A percentile compares a stretch with the other conserved stretches of the same genome.
Conservation (phyloP, 2,113 vertebrate species). For the Tapirus terrestris region DNA sequence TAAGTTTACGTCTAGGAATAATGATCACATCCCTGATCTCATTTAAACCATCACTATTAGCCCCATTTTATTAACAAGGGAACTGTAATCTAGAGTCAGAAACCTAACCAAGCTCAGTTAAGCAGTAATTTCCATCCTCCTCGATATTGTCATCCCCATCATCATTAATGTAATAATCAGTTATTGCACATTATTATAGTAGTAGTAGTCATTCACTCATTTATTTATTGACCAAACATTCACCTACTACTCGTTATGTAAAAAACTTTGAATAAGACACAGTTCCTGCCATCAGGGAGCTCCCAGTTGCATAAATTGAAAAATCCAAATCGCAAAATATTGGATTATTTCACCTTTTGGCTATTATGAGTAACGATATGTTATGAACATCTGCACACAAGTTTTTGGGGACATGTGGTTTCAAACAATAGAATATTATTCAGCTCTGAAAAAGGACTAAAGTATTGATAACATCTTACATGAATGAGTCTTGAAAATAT, state of each 20-base stretch:
- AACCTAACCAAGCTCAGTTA: not conserved
- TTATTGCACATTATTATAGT: not conserved
- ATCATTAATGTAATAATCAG: not conserved
- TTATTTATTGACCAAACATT: not conserved
- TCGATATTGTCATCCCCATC: not conserved
- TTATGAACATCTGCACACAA: not conserved
- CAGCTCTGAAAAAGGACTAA: not conserved
- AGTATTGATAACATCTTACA: not conserved
- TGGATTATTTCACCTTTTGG: not conserved
- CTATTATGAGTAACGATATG: not conserved
- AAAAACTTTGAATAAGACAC: not conserved
- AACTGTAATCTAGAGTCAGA: not conserved
- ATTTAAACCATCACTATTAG: not conserved
- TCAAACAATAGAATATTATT: not conserved
- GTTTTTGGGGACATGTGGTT: not conserved
- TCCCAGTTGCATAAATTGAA: not conserved
- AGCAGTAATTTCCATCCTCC: not conserved
- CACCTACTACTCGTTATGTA: not conserved
- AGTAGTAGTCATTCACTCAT: not conserved
- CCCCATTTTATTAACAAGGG: not conserved
- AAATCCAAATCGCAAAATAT: not conserved
- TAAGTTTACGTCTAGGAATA: not conserved
- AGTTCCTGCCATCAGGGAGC: not conserved
- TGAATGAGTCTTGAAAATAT: not conserved
- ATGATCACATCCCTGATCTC: not conserved